These are phyloP conservation scores for Drosophila subquinaria DNA, from an alignment of 2,888 invertebrate genomes.

Conservation along the genomic window DNA sequence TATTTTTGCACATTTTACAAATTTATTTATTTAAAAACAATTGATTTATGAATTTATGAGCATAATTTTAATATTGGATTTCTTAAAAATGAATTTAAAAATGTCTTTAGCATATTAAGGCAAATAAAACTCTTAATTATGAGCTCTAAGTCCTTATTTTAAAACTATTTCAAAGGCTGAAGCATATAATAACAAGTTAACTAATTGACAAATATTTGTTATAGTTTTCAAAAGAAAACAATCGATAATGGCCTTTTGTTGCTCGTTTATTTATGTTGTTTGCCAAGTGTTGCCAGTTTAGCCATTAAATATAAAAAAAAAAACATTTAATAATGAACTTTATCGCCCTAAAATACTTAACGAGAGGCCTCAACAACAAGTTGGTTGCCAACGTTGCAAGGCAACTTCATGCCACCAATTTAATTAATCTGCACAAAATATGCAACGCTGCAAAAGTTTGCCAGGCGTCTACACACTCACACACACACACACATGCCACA, in stretches of 20 bases:
- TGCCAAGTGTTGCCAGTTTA: constrained; percentile 18
- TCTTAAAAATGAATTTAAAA: not conserved
- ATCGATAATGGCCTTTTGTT: constrained; percentile 14
- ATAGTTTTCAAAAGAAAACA: not conserved
- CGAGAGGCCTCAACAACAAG: constrained; percentile 9
- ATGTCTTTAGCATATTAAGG: not conserved
- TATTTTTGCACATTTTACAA: too few species aligned
- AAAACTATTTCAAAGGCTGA: not conserved
- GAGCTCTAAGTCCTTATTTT: not conserved
- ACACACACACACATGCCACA: constrained; percentile 45
- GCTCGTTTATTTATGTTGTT: constrained; percentile 5
- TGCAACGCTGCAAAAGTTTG: constrained; percentile 76
- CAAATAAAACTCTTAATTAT: too few species aligned
- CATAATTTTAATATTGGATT: too few species aligned
- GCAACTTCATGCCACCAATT: constrained; percentile 70
- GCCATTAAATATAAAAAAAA: constrained; percentile 29
- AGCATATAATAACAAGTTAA: not conserved
- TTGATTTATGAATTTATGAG: too few species aligned
- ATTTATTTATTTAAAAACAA: too few species aligned
- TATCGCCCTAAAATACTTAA: constrained; percentile 25
- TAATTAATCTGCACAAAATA: constrained; percentile 79
- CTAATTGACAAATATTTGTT: not conserved
- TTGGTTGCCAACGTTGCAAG: constrained; percentile 2
- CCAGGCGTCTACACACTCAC: constrained; percentile 31
- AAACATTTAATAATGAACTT: constrained; percentile 53